phyloP scores from a whole-genome alignment of 2,797 vertebrate species.

The Orientallactaga sibirica region DNA sequence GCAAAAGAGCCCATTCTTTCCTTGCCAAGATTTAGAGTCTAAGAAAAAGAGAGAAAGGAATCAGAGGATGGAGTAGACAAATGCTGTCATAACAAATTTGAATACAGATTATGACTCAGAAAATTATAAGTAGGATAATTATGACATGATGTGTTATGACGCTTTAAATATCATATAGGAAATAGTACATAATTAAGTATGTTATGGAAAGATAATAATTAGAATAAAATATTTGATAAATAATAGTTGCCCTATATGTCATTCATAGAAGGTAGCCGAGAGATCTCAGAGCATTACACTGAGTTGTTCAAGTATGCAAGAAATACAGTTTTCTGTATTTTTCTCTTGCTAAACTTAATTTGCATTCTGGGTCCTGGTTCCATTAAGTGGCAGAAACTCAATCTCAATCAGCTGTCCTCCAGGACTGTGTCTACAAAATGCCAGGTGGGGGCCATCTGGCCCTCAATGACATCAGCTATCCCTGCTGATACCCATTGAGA shows the following conservation, averaged over 20 bases:
- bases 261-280: neutral
- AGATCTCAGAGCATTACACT: neutral
- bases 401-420: slow-evolving; percentile 69
- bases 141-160: neutral
- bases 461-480: slow-evolving; percentile 43
- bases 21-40: neutral
- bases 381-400: slow-evolving; percentile 64
- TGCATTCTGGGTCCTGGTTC: slow-evolving; percentile 49
- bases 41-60: neutral
- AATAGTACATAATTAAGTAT: neutral
- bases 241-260: neutral
- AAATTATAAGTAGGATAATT: slow-evolving; percentile 3
- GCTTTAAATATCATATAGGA: slow-evolving; percentile 11
- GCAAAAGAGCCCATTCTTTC: slow-evolving; percentile 3
- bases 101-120: neutral
- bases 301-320: slow-evolving; percentile 42
- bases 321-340: slow-evolving; percentile 14
- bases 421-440: slow-evolving; percentile 56
- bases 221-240: neutral
- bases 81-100: neutral
- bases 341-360: slow-evolving; percentile 56
- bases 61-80: neutral
- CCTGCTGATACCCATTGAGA: slow-evolving; percentile 46
- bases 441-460: slow-evolving; percentile 77
- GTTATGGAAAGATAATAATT: slow-evolving; percentile 12